phyloP scores from a whole-genome alignment of 2,113 vertebrate species.

The Leptobrachium ailaonicum region DNA sequence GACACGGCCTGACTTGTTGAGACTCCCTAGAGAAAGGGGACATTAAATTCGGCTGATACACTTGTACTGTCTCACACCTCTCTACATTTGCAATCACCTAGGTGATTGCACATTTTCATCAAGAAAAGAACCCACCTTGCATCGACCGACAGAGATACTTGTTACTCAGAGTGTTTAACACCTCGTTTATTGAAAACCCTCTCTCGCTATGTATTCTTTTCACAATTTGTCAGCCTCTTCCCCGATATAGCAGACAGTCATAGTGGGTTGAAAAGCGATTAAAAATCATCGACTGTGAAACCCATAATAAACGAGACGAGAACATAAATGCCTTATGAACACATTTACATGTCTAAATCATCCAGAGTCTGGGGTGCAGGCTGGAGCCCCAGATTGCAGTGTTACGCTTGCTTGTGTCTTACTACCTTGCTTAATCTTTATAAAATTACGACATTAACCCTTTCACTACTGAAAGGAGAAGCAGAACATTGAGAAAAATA shows the following conservation, averaged over 20 bases:
- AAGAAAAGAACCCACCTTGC: constrained; percentile 11
- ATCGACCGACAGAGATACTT: constrained; percentile 12
- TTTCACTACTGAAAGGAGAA: no score
- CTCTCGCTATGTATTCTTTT: not conserved
- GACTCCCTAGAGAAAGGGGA: no score
- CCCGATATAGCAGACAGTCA: not conserved
- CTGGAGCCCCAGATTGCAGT: no score
- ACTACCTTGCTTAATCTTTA: no score
- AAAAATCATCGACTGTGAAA: not conserved
- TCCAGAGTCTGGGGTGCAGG: no score
- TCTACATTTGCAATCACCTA: constrained; percentile 12
- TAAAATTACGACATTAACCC: no score
- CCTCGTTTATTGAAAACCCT: constrained; percentile 11
- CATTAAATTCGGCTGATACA: no score
- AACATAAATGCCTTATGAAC: no score
- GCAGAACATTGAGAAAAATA: no score
- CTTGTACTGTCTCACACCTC: constrained; percentile 20
- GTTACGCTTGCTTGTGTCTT: no score
- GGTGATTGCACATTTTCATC: constrained; percentile 13
- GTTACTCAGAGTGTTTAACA: constrained; percentile 26
- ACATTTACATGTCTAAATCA: no score
- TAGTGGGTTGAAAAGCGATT: not conserved
- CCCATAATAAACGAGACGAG: not conserved
- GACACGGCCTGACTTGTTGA: no score
- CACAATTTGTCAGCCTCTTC: not conserved